These are phyloP conservation scores for Sterna hirundo DNA, from an alignment of 2,113 vertebrate species.

Conservation along the genomic window DNA sequence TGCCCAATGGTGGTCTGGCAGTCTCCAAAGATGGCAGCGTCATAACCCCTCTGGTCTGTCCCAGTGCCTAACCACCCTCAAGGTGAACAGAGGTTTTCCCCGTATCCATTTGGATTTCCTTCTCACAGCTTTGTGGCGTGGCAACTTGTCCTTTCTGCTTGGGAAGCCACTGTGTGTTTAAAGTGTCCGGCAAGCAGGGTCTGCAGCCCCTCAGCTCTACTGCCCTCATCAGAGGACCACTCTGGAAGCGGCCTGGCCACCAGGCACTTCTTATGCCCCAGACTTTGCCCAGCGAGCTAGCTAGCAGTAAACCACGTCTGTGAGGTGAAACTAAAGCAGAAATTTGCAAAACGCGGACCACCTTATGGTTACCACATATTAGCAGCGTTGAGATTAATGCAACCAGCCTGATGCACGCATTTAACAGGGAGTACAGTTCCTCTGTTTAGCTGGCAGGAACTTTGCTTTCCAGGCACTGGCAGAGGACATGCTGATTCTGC, in stretches of 20 bases:
- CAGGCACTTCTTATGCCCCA: fast-evolving
- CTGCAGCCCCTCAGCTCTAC: neutral
- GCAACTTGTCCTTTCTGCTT: neutral
- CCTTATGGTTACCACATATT: neutral
- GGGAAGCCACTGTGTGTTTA: neutral
- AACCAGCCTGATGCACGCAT: neutral
- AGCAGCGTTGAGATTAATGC: neutral
- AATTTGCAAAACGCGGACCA: neutral
- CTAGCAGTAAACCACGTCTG: neutral
- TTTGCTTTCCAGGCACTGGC: neutral
- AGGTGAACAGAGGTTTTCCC: neutral
- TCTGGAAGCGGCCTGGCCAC: neutral
- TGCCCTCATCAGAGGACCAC: neutral
- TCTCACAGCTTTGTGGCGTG: neutral
- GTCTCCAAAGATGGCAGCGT: neutral
- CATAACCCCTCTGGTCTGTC: neutral
- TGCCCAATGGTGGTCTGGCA: neutral
- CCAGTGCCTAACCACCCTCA: neutral
- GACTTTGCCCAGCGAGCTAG: neutral
- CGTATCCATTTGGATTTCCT: neutral
- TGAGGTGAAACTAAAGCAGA: neutral
- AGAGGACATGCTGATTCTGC: neutral
- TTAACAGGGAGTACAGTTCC: neutral
- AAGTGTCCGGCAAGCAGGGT: neutral
- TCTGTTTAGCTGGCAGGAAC: neutral